phyloP scores from a whole-genome alignment of 2,888 invertebrate species.

The Ichneumon xanthorius region DNA sequence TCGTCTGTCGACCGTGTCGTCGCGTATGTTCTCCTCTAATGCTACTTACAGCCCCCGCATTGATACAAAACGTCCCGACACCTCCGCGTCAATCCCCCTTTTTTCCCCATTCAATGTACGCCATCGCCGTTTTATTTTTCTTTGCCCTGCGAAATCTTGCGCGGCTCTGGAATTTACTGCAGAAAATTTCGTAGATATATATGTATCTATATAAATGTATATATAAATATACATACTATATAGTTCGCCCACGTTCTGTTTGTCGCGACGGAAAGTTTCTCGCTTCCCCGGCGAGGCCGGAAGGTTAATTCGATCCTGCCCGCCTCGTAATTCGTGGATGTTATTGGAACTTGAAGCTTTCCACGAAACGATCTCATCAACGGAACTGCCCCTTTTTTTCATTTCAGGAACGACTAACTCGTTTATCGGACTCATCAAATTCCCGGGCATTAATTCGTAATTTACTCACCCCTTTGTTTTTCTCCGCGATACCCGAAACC shows the following conservation, averaged over 20 bases:
- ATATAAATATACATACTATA: not conserved
- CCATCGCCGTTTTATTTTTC: not conserved
- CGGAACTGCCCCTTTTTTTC: not conserved
- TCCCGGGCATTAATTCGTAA: not conserved
- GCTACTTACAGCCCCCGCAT: not conserved
- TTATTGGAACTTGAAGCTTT: slow-evolving; percentile 28
- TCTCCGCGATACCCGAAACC: not conserved
- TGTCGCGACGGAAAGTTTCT: slow-evolving; percentile 33
- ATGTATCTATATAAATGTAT: not conserved
- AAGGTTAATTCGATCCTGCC: not conserved
- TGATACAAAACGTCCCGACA: not conserved
- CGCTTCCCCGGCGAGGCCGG: slow-evolving; percentile 1
- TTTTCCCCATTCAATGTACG: slow-evolving; percentile 4
- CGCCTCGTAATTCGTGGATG: slow-evolving; percentile 16
- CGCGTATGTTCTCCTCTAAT: not conserved
- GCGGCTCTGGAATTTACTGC: slow-evolving; percentile 1
- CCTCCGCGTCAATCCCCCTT: not conserved
- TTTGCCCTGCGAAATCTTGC: not conserved
- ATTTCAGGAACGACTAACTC: not conserved
- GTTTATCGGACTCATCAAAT: slow-evolving; percentile 9
- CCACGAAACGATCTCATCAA: slow-evolving; percentile 28
- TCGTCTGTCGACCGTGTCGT: slow-evolving; percentile 23
- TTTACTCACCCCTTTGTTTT: slow-evolving; percentile 9
- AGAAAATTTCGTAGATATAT: slow-evolving; percentile 7
- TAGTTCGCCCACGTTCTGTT: slow-evolving; percentile 44